Base-by-base conservation (phyloP, 2,797 vertebrate genomes). In the Acanthopagrus latus region DNA sequence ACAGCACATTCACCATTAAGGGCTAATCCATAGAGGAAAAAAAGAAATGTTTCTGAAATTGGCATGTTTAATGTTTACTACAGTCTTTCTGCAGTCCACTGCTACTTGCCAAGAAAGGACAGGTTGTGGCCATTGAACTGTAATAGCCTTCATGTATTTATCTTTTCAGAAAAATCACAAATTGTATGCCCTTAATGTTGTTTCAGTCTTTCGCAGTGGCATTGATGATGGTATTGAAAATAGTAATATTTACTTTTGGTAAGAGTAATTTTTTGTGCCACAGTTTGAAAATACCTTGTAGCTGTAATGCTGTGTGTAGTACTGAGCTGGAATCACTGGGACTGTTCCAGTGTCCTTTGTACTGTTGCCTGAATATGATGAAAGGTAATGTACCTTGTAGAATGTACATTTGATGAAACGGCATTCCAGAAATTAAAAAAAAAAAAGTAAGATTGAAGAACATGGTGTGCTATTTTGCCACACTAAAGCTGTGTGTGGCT, bases 401-500 rank as follows among this genome's bases (percentile, higher is more conserved):
- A 38, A 38, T 38, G 25, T 25, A 48, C 5, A 25, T 57, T 52
- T 58, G 50, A 46, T 64, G 3, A 38, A 60, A 17, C 44, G 41
- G 59, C 29, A 72, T 55, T 50, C 50, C 33, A n/a, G 5, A 41
- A 48, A 68, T 81, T 43, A 70, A 51, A 63, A 69, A 59, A 64
- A 58, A 41, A 20, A 44, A 25, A n/a, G 62, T 68, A 76, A 29
- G 38, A 46, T 47, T 64, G 25, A 58, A 25, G 57, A 71, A 57
- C 44, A 46, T 29, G 38, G 7, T 12, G 16, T 80, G 69, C 59
- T 71, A 21, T 72, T 74, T 77, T 64, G 21, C 46, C 20, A 63
- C 66, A 47, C 67, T 72, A 63, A 72, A 62, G 7, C 77, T 81
- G 74, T 48, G 74, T 48, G 62, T 76, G 63, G 25, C 70, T 66